Evolutionary conservation across 2,888 invertebrate species (phyloP).

Genomic region (Caenorhabditis sp.): DNA sequence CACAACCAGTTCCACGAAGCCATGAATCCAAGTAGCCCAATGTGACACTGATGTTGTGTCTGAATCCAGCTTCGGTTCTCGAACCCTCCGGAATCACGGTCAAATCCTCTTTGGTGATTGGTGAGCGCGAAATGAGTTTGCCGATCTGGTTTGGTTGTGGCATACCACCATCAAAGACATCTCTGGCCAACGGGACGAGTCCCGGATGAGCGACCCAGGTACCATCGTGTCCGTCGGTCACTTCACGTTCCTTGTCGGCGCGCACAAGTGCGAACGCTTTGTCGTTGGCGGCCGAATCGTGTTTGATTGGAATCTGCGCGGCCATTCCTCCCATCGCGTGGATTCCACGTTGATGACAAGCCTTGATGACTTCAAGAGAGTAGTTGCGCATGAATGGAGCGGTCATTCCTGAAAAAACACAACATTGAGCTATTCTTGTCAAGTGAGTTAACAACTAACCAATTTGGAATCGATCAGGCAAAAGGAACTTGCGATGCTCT

Average conservation of each 20-base stretch:
- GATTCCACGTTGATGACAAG: slow-evolving; percentile 73
- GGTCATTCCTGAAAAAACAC: slow-evolving; percentile 73
- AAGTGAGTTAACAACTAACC: slow-evolving; percentile 2
- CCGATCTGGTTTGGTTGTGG: slow-evolving; percentile 61
- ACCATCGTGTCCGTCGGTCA: slow-evolving; percentile 76
- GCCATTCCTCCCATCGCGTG: slow-evolving; percentile 74
- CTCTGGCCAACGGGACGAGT: slow-evolving; percentile 74
- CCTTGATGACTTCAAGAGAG: slow-evolving; percentile 74
- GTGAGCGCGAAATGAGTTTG: slow-evolving; percentile 51
- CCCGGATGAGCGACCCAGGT: slow-evolving; percentile 79
- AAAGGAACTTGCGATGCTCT: slow-evolving; percentile 75
- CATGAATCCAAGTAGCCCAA: slow-evolving; percentile 79
- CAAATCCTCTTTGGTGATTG: slow-evolving; percentile 53
- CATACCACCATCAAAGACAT: slow-evolving; percentile 60
- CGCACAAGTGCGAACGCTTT: slow-evolving; percentile 65
- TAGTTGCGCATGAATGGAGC: slow-evolving; percentile 78
- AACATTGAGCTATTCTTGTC: no score
- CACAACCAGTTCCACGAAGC: slow-evolving; percentile 79
- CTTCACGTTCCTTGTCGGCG: slow-evolving; percentile 71
- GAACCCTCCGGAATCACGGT: slow-evolving; percentile 76
- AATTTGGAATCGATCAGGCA: slow-evolving; percentile 78
- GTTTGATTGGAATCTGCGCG: slow-evolving; percentile 75
- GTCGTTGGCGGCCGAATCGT: slow-evolving; percentile 57
- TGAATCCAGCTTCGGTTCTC: slow-evolving; percentile 77
- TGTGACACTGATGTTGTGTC: slow-evolving; percentile 78